A percentile compares a stretch with the other conserved stretches of the same genome.
phyloP scores from a whole-genome alignment of 2,113 vertebrate species.

The Dromiciops gliroides region DNA sequence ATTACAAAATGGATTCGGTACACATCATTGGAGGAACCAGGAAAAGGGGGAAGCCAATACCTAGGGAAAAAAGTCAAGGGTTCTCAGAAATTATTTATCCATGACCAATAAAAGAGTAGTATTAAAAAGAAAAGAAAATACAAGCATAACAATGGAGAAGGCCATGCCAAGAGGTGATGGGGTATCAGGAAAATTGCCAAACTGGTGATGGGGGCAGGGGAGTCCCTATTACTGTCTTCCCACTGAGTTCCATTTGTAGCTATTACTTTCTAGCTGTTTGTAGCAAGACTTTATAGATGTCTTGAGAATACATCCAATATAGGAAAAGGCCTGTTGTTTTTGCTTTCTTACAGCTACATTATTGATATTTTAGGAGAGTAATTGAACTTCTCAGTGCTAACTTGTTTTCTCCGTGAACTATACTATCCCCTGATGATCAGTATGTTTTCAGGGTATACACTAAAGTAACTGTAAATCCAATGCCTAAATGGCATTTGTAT shows the following conservation, averaged over 20 bases:
- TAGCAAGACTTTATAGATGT: slow-evolving; percentile 84
- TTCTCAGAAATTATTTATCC: slow-evolving; percentile 20
- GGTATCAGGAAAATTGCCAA: slow-evolving; percentile 71
- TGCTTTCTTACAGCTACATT: slow-evolving; percentile 86
- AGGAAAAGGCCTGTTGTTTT: slow-evolving; percentile 88
- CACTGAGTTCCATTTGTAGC: slow-evolving; percentile 84
- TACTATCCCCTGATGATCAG: slow-evolving; percentile 77
- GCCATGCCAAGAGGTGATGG: slow-evolving; percentile 65
- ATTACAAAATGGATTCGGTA: neutral
- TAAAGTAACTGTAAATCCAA: slow-evolving; percentile 81
- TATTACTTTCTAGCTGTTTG: slow-evolving; percentile 86
- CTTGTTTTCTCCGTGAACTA: slow-evolving; percentile 83
- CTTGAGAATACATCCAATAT: slow-evolving; percentile 90
- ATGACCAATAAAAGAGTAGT: neutral
- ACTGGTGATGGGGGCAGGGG: slow-evolving; percentile 55
- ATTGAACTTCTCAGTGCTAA: slow-evolving; percentile 83
- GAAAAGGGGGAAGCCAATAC: slow-evolving; percentile 29
- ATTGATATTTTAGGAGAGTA: slow-evolving; percentile 86
- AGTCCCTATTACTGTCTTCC: slow-evolving; percentile 76
- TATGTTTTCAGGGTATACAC: slow-evolving; percentile 76
- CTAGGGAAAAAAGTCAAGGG: neutral
- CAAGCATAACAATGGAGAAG: slow-evolving; percentile 53
- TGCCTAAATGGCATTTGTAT: slow-evolving; percentile 74
- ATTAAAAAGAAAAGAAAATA: slow-evolving; percentile 73
- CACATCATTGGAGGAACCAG: slow-evolving; percentile 3